Evolutionary conservation across 2,113 vertebrate genomes (phyloP).

Genomic region (Tetrao urogallus): DNA sequence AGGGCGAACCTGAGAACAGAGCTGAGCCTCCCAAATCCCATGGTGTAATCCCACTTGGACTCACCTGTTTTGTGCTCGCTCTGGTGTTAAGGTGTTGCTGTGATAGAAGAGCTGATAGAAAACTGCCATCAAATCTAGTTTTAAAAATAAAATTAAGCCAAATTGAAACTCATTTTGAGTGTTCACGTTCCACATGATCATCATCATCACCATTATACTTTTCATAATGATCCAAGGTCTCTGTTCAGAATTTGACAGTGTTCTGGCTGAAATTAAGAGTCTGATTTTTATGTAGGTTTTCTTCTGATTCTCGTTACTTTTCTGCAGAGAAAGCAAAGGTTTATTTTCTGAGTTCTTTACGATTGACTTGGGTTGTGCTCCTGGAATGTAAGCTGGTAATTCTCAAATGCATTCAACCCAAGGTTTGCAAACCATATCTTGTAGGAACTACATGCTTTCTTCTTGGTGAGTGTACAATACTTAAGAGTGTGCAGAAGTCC

Average conservation of each 20-base stretch:
- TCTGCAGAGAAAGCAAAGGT: neutral
- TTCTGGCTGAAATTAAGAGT: neutral
- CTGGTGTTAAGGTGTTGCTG: neutral
- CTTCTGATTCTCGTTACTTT: neutral
- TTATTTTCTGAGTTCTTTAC: neutral
- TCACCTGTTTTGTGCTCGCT: neutral
- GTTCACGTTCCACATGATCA: neutral
- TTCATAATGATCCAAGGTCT: rapidly evolving
- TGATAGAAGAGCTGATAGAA: neutral
- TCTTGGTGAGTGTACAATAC: neutral
- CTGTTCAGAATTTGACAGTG: neutral
- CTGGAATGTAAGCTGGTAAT: neutral
- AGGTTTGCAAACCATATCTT: neutral
- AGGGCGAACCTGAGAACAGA: neutral
- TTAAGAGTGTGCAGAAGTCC: neutral
- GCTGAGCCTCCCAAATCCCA: neutral
- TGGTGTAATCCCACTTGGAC: neutral
- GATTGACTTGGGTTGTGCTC: neutral
- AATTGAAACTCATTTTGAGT: neutral
- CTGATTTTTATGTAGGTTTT: neutral
- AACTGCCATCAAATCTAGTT: neutral
- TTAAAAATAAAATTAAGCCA: neutral
- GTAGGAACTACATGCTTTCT: neutral
- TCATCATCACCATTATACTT: neutral
- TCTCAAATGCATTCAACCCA: neutral